Conservation (phyloP, 92 coral and sea anemone species). For the Phymanthus crucifer region DNA sequence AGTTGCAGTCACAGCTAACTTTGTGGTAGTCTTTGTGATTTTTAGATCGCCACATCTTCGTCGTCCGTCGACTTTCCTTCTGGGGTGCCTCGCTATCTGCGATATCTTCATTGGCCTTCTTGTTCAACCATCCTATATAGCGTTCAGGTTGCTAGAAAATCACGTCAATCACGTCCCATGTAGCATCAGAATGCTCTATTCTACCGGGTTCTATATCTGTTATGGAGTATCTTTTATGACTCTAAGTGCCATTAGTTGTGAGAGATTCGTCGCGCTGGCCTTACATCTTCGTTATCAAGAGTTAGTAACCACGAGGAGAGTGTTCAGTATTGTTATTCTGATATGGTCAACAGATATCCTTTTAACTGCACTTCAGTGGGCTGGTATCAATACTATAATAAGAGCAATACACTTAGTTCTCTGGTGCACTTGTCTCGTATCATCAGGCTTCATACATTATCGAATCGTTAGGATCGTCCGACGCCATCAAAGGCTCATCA, state of each 20-base stretch:
- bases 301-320: constrained; percentile 52
- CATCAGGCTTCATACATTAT: constrained; percentile 53
- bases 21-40: constrained; percentile 46
- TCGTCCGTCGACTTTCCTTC: constrained; percentile 62
- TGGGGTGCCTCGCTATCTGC: constrained; percentile 73
- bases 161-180: constrained; percentile 56
- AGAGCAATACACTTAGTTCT: constrained; percentile 54
- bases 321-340: constrained; percentile 28
- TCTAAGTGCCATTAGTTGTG: constrained; percentile 75
- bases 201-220: constrained; percentile 71
- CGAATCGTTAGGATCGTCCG: constrained; percentile 48
- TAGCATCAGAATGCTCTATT: constrained; percentile 54
- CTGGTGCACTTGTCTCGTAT: constrained; percentile 55
- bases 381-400: constrained; percentile 52
- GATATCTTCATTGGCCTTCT: constrained; percentile 61
- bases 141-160: constrained; percentile 63
- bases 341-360: constrained; percentile 62
- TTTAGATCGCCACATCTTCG: constrained; percentile 49
- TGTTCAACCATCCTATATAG: constrained; percentile 66
- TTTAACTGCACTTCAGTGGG: constrained; percentile 71
- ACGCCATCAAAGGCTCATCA: constrained; percentile 59
- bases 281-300: constrained; percentile 73
- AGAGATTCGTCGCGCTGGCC: constrained; percentile 69
- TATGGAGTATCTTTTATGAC: constrained; percentile 83
- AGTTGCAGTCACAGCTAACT: constrained; percentile 60